A percentile compares a stretch with the other conserved stretches of the same genome.
phyloP scores from a whole-genome alignment of 2,113 vertebrate species.

The Nothocercus nigrocapillus region DNA sequence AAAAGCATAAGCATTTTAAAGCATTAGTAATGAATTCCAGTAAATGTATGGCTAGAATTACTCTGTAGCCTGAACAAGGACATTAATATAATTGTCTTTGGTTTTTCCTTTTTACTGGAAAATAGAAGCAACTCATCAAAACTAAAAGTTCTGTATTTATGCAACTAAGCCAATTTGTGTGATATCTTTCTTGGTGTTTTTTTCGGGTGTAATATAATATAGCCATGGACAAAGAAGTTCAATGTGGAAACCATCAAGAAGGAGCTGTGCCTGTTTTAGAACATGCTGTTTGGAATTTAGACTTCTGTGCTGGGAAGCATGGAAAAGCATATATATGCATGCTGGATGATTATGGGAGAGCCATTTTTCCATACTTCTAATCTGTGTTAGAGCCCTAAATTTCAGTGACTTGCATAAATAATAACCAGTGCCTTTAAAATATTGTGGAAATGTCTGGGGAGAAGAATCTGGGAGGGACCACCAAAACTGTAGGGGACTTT shows the following conservation, averaged over 20 bases:
- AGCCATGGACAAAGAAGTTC: background rate
- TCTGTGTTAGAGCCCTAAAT: background rate
- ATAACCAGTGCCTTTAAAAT: background rate
- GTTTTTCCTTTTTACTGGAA: background rate
- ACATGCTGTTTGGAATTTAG: background rate
- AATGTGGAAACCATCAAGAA: background rate
- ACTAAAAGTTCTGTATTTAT: background rate
- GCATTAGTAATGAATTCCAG: background rate
- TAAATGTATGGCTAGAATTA: background rate
- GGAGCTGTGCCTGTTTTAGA: background rate
- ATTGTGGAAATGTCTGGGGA: background rate
- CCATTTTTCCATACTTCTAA: background rate
- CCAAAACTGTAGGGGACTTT: background rate
- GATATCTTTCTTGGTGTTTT: accelerated
- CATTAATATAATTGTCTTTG: background rate
- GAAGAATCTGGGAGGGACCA: background rate
- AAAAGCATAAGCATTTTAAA: background rate
- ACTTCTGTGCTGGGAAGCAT: background rate
- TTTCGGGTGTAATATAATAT: background rate
- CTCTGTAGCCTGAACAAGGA: background rate
- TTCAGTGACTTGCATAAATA: background rate
- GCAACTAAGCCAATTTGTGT: background rate
- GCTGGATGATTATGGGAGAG: background rate
- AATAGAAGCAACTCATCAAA: background rate
- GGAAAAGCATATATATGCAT: background rate